A percentile compares a stretch with the other conserved stretches of the same genome.
Conservation (phyloP, 2,113 vertebrate species). For the Haemorhous mexicanus region DNA sequence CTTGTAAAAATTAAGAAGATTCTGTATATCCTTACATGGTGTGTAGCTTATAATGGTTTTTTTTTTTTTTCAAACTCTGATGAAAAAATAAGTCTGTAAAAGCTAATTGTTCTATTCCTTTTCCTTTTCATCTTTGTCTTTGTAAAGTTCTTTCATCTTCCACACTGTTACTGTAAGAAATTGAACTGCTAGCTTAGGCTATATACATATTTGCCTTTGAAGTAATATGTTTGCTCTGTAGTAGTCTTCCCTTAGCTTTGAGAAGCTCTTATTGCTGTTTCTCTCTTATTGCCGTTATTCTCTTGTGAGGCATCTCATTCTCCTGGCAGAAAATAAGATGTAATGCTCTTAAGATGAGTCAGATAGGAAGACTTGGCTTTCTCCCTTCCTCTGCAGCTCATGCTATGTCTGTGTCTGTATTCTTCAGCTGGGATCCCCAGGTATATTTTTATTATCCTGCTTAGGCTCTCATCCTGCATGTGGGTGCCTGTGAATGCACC, state of each 20-base stretch:
- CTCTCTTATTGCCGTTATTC: neutral
- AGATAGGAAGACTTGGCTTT: neutral
- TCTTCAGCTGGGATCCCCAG: neutral
- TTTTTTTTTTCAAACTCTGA: neutral
- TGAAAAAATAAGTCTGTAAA: neutral
- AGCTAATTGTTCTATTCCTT: neutral
- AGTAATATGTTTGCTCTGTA: neutral
- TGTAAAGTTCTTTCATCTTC: neutral
- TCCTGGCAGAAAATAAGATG: neutral
- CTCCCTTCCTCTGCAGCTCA: neutral
- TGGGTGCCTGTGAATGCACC: neutral
- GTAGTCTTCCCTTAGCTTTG: neutral
- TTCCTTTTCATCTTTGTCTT: neutral
- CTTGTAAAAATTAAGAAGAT: neutral
- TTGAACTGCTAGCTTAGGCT: neutral
- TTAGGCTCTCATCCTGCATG: neutral
- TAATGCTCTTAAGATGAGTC: neutral
- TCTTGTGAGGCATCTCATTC: neutral
- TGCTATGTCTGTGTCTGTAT: neutral
- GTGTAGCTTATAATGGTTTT: neutral
- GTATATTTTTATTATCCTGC: neutral
- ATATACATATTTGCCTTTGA: neutral
- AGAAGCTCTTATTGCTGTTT: neutral
- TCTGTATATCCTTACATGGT: neutral
- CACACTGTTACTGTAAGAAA: neutral